Conservation (phyloP, 2,888 invertebrate genomes). For the Agrotis ipsilon region DNA sequence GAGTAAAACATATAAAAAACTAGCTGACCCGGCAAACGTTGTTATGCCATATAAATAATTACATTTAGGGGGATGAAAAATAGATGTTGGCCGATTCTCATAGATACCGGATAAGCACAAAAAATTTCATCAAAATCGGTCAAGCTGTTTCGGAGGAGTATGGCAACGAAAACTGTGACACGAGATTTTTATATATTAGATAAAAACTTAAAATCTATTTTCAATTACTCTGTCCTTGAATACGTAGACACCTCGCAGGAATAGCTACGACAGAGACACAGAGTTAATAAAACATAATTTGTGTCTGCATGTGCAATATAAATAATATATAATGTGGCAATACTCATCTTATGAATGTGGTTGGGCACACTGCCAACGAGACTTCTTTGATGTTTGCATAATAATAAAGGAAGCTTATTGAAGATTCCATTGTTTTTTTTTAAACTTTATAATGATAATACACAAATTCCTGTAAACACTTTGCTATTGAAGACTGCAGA, state of each 20-base stretch:
- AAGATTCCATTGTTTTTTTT: slow-evolving; percentile 45
- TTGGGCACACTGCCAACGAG: slow-evolving; percentile 61
- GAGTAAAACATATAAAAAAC: too few relatives aligned
- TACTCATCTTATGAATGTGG: slow-evolving; percentile 43
- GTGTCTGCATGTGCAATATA: slow-evolving; percentile 40
- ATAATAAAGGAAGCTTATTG: slow-evolving; percentile 51
- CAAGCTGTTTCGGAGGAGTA: too few relatives aligned
- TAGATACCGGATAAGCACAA: too few relatives aligned
- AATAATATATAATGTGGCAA: slow-evolving; percentile 47
- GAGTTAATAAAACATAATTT: slow-evolving; percentile 41
- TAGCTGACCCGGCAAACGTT: too few relatives aligned
- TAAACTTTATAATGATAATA: slow-evolving; percentile 17
- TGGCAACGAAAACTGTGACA: too few relatives aligned
- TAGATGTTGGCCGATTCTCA: too few relatives aligned
- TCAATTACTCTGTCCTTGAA: slow-evolving; percentile 30
- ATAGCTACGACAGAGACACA: slow-evolving; percentile 17
- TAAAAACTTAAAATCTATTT: slow-evolving; percentile 7
- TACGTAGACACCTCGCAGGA: neutral
- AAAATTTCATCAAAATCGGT: too few relatives aligned
- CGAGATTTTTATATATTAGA: too few relatives aligned
- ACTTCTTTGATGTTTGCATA: slow-evolving; percentile 53
- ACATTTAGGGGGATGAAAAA: too few relatives aligned
- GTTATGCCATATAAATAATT: too few relatives aligned
- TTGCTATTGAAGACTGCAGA: slow-evolving; percentile 26
- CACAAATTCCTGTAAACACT: slow-evolving; percentile 24